These are phyloP conservation scores for Latrodectus geometricus DNA, from an alignment of 1,140 invertebrate genomes.

Conservation along the genomic window DNA sequence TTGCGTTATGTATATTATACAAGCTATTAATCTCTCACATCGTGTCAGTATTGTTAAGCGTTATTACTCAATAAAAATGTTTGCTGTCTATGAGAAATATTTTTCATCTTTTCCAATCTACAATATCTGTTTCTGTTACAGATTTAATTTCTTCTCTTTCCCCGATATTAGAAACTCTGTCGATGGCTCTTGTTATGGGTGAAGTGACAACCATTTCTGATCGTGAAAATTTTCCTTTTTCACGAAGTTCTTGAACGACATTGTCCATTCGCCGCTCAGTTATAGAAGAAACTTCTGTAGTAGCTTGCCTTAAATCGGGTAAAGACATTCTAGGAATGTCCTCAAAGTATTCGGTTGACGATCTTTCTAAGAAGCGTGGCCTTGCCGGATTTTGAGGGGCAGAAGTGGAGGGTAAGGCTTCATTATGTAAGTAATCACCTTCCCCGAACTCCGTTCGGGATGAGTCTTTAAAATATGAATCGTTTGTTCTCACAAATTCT, in stretches of 20 bases:
- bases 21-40: not conserved
- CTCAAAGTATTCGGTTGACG: slow-evolving; percentile 47
- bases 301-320: slow-evolving; percentile 28
- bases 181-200: slow-evolving; percentile 51
- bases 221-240: slow-evolving; percentile 44
- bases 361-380: slow-evolving; percentile 36
- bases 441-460: slow-evolving; percentile 24
- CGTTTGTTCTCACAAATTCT: slow-evolving; percentile 27
- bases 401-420: slow-evolving; percentile 9
- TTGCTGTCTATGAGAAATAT: slow-evolving; percentile 7
- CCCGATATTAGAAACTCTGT: slow-evolving; percentile 33
- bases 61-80: not conserved
- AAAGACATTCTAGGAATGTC: slow-evolving; percentile 35
- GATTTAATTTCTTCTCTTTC: slow-evolving; percentile 63
- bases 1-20: not conserved
- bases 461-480: slow-evolving; percentile 40
- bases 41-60: not conserved
- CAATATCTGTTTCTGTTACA: slow-evolving; percentile 63
- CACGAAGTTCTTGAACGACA: slow-evolving; percentile 43
- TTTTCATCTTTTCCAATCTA: slow-evolving; percentile 62
- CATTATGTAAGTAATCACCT: slow-evolving; percentile 23
- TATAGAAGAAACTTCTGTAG: slow-evolving; percentile 28
- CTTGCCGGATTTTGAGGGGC: not conserved
- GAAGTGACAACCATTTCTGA: slow-evolving; percentile 55
- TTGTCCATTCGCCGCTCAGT: slow-evolving; percentile 52